phyloP scores from a whole-genome alignment of 2,888 invertebrate genomes.

The Galeopsomyia nigrocyanea region DNA sequence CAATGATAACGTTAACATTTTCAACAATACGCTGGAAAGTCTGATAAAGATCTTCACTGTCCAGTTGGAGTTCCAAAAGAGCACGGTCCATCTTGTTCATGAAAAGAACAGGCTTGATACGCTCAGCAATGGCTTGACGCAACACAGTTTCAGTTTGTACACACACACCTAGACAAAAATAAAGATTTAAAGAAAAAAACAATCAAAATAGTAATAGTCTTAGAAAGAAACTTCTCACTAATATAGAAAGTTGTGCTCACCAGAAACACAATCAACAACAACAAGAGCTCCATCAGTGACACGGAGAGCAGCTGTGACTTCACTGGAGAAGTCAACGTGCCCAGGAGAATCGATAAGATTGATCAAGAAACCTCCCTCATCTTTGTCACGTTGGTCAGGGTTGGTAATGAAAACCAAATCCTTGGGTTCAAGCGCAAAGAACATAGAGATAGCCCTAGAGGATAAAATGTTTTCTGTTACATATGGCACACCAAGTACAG shows the following conservation, averaged over 20 bases:
- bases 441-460: constrained; percentile 98
- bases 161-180: constrained; percentile 83
- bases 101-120: constrained; percentile 99
- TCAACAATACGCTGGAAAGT: constrained; percentile 99
- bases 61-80: constrained; percentile 95
- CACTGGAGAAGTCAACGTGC: constrained; percentile 99
- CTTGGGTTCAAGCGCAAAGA: constrained; percentile 95
- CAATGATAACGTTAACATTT: constrained; percentile 99
- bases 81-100: constrained; percentile 99
- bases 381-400: constrained; percentile 91
- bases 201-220: too few relatives aligned
- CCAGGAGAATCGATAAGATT: constrained; percentile 99
- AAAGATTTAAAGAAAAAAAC: too few relatives aligned
- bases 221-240: too few relatives aligned
- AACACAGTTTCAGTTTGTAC: constrained; percentile 99
- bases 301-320: constrained; percentile 99
- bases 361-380: constrained; percentile 96
- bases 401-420: constrained; percentile 95
- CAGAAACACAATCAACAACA: constrained; percentile 99
- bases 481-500: too few relatives aligned
- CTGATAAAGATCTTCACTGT: constrained; percentile 97
- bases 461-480: background rate
- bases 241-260: constrained; percentile 71
- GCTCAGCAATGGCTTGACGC: constrained; percentile 99
- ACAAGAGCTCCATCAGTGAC: constrained; percentile 99